phyloP scores from a whole-genome alignment of 2,888 invertebrate genomes.

The Cheiracanthium punctorium region DNA sequence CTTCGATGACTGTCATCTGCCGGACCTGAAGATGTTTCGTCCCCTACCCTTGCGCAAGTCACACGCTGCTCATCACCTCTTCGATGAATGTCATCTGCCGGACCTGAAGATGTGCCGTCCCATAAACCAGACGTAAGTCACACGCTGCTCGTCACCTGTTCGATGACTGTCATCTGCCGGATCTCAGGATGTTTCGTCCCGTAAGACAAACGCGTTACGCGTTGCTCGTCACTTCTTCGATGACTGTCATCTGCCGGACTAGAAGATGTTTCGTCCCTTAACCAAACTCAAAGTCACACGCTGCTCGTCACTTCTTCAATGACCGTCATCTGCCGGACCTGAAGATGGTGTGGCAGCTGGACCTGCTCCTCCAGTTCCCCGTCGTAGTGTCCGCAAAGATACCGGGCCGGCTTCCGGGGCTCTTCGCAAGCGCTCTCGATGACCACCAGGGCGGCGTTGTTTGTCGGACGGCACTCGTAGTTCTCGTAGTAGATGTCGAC shows the following conservation, averaged over 20 bases:
- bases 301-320: constrained; percentile 71
- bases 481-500: constrained; percentile 52
- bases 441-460: constrained; percentile 29
- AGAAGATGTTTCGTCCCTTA: background rate
- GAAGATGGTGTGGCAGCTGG: constrained; percentile 3
- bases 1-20: constrained; percentile 70
- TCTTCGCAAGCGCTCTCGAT: background rate
- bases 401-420: constrained; percentile 6
- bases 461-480: constrained; percentile 14
- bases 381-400: constrained; percentile 38
- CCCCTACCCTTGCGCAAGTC: background rate
- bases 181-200: no score
- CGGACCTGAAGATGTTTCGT: constrained; percentile 33
- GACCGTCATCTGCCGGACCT: constrained; percentile 64
- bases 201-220: constrained; percentile 32
- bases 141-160: constrained; percentile 71
- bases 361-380: constrained; percentile 16
- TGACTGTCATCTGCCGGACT: constrained; percentile 66
- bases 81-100: constrained; percentile 70
- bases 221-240: constrained; percentile 71
- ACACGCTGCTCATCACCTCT: constrained; percentile 71
- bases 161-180: constrained; percentile 69
- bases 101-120: constrained; percentile 15
- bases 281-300: constrained; percentile 43
- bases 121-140: constrained; percentile 19